These are phyloP conservation scores for Piprites chloris DNA, from an alignment of 2,113 vertebrate genomes.

Conservation along the genomic window DNA sequence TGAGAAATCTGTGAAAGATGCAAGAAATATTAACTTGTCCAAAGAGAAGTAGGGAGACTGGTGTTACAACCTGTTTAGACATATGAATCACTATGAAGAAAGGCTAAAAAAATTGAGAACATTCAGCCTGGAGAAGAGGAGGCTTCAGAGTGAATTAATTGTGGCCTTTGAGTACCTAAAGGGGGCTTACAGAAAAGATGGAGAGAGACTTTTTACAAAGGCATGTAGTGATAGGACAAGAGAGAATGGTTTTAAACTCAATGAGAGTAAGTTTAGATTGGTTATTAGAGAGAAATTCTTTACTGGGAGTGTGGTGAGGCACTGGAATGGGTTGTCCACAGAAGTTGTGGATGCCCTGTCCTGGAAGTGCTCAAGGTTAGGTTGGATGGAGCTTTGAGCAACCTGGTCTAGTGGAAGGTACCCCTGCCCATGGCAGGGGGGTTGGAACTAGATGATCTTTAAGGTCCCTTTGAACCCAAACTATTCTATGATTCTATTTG, in stretches of 20 bases:
- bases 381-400: not conserved
- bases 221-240: not conserved
- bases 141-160: too few species aligned
- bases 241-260: not conserved
- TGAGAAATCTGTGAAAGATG: not conserved
- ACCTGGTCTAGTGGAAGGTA: not conserved
- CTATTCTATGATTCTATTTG: not conserved
- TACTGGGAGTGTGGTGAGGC: not conserved
- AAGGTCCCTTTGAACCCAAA: not conserved
- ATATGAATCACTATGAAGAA: not conserved
- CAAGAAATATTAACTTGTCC: not conserved
- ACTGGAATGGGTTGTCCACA: not conserved
- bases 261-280: not conserved
- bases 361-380: not conserved
- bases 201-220: not conserved
- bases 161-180: not conserved
- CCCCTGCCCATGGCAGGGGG: not conserved
- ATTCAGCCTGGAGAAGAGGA: not conserved
- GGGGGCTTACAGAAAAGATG: not conserved
- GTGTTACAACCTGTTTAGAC: not conserved
- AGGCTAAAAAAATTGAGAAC: not conserved
- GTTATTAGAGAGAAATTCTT: not conserved
- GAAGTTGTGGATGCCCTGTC: not conserved
- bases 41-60: not conserved
- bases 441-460: not conserved